A percentile compares a stretch with the other conserved stretches of the same genome.
phyloP scores from a whole-genome alignment of 2,797 vertebrate species.

The Darevskia mixta region DNA sequence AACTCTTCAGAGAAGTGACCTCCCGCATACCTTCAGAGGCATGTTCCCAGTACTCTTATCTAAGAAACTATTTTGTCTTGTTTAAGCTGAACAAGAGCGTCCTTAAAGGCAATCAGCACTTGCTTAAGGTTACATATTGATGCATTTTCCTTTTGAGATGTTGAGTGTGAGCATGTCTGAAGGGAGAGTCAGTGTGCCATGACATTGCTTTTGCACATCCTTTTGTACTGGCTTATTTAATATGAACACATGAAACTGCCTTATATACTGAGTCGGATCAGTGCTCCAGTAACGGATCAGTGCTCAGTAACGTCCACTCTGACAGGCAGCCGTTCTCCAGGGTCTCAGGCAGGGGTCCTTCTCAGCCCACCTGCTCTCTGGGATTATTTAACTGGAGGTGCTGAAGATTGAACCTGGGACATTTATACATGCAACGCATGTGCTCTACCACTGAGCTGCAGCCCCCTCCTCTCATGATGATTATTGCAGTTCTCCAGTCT shows the following conservation, averaged over 20 bases:
- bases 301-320: not conserved
- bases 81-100: slow-evolving; percentile 78
- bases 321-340: slow-evolving; percentile 12
- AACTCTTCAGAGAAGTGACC: slow-evolving; percentile 80
- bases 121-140: slow-evolving; percentile 69
- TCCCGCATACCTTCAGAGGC: slow-evolving; percentile 81
- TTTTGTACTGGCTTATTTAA: slow-evolving; percentile 67
- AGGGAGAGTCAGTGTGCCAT: slow-evolving; percentile 65
- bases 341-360: not conserved
- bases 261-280: slow-evolving; percentile 22
- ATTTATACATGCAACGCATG: slow-evolving; percentile 36
- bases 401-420: slow-evolving; percentile 6
- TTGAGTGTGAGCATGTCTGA: slow-evolving; percentile 59
- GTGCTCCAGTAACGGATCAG: not conserved
- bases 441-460: slow-evolving; percentile 10
- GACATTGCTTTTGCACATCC: slow-evolving; percentile 73
- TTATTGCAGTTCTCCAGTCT: slow-evolving; percentile 35
- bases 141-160: slow-evolving; percentile 72
- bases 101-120: slow-evolving; percentile 81
- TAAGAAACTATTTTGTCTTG: slow-evolving; percentile 77
- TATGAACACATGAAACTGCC: slow-evolving; percentile 42
- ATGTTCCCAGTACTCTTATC: slow-evolving; percentile 77
- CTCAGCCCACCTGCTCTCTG: slow-evolving; percentile 5
- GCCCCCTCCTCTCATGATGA: not conserved
- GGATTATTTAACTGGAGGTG: not conserved